These are phyloP conservation scores for Sinosuthora webbiana DNA, from an alignment of 2,113 vertebrate genomes.

Conservation along the genomic window DNA sequence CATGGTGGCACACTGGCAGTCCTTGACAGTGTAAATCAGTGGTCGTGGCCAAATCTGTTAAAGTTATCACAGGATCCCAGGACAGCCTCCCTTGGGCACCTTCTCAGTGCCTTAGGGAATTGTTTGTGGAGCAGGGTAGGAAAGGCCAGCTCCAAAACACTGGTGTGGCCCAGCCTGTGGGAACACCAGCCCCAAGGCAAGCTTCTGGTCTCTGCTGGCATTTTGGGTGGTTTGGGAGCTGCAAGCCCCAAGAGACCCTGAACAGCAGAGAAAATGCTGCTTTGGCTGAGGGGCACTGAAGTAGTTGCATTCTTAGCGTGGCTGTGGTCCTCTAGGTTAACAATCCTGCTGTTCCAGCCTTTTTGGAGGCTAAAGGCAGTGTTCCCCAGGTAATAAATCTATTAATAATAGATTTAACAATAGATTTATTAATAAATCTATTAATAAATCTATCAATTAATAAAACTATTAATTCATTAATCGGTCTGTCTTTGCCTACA, in stretches of 20 bases:
- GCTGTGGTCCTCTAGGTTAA: not conserved
- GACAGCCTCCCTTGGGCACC: not conserved
- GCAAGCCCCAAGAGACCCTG: not conserved
- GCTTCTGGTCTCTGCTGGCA: not conserved
- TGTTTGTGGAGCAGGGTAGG: not conserved
- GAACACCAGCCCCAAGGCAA: not conserved
- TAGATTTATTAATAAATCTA: too few relatives aligned
- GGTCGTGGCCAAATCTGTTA: not conserved
- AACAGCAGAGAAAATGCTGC: not conserved
- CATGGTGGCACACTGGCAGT: not conserved
- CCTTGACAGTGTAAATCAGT: not conserved
- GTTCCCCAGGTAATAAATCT: not conserved
- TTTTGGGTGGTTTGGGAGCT: not conserved
- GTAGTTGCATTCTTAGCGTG: rapidly evolving
- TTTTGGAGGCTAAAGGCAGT: not conserved
- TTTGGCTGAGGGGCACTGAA: not conserved
- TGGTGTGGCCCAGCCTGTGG: not conserved
- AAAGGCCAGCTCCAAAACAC: not conserved
- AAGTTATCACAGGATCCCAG: not conserved
- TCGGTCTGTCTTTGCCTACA: not conserved
- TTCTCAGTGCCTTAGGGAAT: not conserved
- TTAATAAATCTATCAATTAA: too few relatives aligned
- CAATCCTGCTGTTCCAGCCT: not conserved
- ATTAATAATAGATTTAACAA: too few relatives aligned
- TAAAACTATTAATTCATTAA: too few relatives aligned